These are phyloP conservation scores for Onthophagus sagittarius DNA, from an alignment of 2,888 invertebrate species.

Conservation along the genomic window DNA sequence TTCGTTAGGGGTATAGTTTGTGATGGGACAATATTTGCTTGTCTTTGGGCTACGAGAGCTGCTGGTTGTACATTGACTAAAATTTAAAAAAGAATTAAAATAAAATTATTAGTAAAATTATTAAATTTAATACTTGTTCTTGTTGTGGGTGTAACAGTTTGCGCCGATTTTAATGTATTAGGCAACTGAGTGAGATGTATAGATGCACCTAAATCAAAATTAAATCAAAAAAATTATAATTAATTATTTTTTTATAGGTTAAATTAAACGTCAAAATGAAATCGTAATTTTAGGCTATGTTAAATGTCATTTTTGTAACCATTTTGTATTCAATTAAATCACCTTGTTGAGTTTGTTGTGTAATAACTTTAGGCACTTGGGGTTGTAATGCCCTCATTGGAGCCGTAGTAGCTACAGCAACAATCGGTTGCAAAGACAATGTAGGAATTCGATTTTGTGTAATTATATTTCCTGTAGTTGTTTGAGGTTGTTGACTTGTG, in stretches of 20 bases:
- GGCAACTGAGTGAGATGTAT: constrained; percentile 46
- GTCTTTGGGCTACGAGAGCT: constrained; percentile 44
- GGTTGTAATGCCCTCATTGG: constrained; percentile 37
- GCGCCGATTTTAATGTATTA: constrained; percentile 39
- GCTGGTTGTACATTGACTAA: constrained; percentile 42
- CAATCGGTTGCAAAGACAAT: constrained; percentile 42
- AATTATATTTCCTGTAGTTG: constrained; percentile 35
- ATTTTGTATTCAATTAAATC: background rate
- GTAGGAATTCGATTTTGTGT: constrained; percentile 42
- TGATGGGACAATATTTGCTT: constrained; percentile 39
- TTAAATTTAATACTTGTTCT: constrained; percentile 41
- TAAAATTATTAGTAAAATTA: background rate
- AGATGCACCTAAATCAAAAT: constrained; percentile 36
- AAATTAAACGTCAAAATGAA: too few relatives aligned
- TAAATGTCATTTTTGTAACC: too few relatives aligned
- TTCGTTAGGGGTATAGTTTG: constrained; percentile 47
- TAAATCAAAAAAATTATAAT: constrained; percentile 8
- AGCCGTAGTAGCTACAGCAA: constrained; percentile 40
- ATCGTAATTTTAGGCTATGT: too few relatives aligned
- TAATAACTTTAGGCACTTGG: constrained; percentile 46
- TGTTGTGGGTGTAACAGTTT: constrained; percentile 34
- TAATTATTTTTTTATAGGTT: background rate
- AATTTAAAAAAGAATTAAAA: constrained; percentile 15
- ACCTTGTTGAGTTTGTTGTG: constrained; percentile 40
- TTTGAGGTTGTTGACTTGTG: constrained; percentile 35